phyloP scores from a whole-genome alignment of 2,797 vertebrate genomes.

The Poecilia velifera region DNA sequence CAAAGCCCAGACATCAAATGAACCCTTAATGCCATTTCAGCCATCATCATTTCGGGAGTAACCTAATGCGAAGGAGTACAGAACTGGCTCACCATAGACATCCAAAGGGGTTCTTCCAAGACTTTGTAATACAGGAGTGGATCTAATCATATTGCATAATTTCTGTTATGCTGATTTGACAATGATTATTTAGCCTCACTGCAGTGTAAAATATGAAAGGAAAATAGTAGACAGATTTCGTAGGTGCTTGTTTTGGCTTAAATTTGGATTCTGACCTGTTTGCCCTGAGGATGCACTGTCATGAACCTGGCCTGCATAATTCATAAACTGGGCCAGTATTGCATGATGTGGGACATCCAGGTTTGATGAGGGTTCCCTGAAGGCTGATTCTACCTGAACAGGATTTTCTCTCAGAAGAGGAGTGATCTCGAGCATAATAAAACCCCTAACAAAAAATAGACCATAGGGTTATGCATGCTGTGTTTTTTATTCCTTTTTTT shows the following conservation, averaged over 20 bases:
- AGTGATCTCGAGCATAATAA: slow-evolving; percentile 1
- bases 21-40: slow-evolving; percentile 29
- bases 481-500: slow-evolving; percentile 28
- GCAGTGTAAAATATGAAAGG: not conserved
- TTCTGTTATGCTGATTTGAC: not conserved
- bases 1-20: slow-evolving; percentile 12
- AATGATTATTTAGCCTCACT: slow-evolving; percentile 1
- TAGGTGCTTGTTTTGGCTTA: slow-evolving; percentile 6
- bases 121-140: slow-evolving; percentile 3
- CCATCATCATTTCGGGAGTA: slow-evolving; percentile 10
- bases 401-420: slow-evolving; percentile 27
- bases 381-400: slow-evolving; percentile 19
- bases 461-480: slow-evolving; percentile 4
- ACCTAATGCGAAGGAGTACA: slow-evolving; percentile 6
- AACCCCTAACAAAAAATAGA: slow-evolving; percentile 21
- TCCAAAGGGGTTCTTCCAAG: slow-evolving; percentile 5
- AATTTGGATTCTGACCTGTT: slow-evolving; percentile 2
- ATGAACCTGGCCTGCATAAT: slow-evolving; percentile 23
- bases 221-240: not conserved
- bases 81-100: not conserved
- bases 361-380: slow-evolving; percentile 30
- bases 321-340: slow-evolving; percentile 15
- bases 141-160: not conserved
- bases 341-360: slow-evolving; percentile 16
- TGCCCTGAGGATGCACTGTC: slow-evolving; percentile 1